These are phyloP conservation scores for Drosophila neonasuta DNA, from an alignment of 2,888 invertebrate genomes.

Conservation along the genomic window DNA sequence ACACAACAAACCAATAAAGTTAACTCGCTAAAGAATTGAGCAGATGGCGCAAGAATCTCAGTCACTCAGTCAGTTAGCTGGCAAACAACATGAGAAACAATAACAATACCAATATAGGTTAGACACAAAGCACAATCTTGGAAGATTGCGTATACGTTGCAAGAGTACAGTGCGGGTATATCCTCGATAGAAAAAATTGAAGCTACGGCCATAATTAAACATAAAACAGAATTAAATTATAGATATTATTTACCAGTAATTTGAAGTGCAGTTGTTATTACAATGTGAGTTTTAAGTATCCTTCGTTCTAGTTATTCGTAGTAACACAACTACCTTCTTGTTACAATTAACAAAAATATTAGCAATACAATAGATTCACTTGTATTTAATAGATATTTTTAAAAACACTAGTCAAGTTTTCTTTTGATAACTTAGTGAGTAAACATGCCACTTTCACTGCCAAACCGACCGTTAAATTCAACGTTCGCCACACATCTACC, in stretches of 20 bases:
- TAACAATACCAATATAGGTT: slow-evolving; percentile 57
- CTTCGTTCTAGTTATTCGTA: neutral
- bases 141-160: slow-evolving; percentile 63
- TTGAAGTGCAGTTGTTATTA: neutral
- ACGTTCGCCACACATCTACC: slow-evolving; percentile 81
- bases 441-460: slow-evolving; percentile 69
- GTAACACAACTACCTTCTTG: slow-evolving; percentile 3
- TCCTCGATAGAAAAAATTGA: slow-evolving; percentile 46
- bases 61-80: slow-evolving; percentile 26
- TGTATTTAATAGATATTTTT: slow-evolving; percentile 9
- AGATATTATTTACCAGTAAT: neutral
- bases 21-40: slow-evolving; percentile 43
- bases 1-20: slow-evolving; percentile 60
- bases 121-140: slow-evolving; percentile 36
- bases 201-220: slow-evolving; percentile 35
- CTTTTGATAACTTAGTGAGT: slow-evolving; percentile 13
- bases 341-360: slow-evolving; percentile 17
- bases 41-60: slow-evolving; percentile 37
- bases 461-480: slow-evolving; percentile 81
- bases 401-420: slow-evolving; percentile 23
- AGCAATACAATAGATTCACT: slow-evolving; percentile 32
- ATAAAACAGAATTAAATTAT: slow-evolving; percentile 29
- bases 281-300: neutral
- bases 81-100: slow-evolving; percentile 36
- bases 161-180: slow-evolving; percentile 17